phyloP scores from a whole-genome alignment of 2,797 vertebrate species.

The Enteromius paludinosus region DNA sequence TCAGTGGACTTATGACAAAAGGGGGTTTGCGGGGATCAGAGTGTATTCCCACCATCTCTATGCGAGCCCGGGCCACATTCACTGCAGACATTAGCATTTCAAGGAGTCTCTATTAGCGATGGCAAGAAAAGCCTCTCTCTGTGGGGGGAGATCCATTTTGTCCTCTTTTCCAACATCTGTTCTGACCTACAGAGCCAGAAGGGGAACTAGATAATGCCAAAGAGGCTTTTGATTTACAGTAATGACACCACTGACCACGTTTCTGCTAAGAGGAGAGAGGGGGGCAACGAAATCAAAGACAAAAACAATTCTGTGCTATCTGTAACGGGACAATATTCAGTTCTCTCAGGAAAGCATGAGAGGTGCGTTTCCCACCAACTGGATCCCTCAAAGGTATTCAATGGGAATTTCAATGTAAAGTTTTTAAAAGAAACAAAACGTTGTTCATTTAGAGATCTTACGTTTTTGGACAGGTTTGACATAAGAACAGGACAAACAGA shows the following conservation, averaged over 20 bases:
- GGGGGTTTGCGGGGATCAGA: slow-evolving; percentile 82
- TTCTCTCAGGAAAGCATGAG: slow-evolving; percentile 34
- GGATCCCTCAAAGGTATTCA: not conserved
- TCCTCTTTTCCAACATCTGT: slow-evolving; percentile 94
- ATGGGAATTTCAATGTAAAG: not conserved
- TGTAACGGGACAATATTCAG: slow-evolving; percentile 28
- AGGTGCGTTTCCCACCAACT: slow-evolving; percentile 39
- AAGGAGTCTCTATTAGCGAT: slow-evolving; percentile 89
- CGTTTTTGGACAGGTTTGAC: not conserved
- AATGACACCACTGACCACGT: slow-evolving; percentile 72
- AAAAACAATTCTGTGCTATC: slow-evolving; percentile 72
- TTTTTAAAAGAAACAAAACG: not conserved
- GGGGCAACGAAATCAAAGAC: slow-evolving; percentile 61
- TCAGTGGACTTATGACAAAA: slow-evolving; percentile 83
- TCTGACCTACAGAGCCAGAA: slow-evolving; percentile 94
- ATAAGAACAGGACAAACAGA: slow-evolving; percentile 33
- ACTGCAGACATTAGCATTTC: slow-evolving; percentile 93
- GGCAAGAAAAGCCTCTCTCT: slow-evolving; percentile 91
- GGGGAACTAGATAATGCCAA: slow-evolving; percentile 89
- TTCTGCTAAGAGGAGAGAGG: slow-evolving; percentile 32
- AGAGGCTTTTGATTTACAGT: slow-evolving; percentile 92
- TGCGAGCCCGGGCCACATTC: slow-evolving; percentile 85
- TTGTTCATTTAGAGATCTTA: not conserved
- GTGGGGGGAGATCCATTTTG: slow-evolving; percentile 90
- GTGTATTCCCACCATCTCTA: slow-evolving; percentile 88